Evolutionary conservation across 2,113 vertebrate genomes (phyloP), one percentile per base, ranked within the genome.

Genomic region (Hirundichthys speculiger): DNA sequence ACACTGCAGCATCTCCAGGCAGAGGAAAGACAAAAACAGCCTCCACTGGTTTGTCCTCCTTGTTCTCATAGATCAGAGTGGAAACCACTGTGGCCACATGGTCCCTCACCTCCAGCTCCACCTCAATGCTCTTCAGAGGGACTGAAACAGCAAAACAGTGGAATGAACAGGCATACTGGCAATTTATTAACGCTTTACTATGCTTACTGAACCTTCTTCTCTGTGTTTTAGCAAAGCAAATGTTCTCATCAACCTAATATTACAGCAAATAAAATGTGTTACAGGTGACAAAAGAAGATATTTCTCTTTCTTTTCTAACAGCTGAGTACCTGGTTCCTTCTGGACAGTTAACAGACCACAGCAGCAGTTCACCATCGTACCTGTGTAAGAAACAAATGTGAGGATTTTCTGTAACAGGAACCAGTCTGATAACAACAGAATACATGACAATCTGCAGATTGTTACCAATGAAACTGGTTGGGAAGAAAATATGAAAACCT

Each of bases 1-100:
- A 93, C 20, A 95, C 86, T 13, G 94, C 92, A 41, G 93, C 93
- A 39, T 93, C 93, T 45, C 90, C 91, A 46, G 95, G 93, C 86
- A 95, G 74, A 59, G 94, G 95, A 71, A 96, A 95, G 43, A 95
- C 88, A 71, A 96, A 96, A 52, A 93, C 52, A 1, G 88, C 88
- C 80, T 95, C 94, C 40, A 96, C 14, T 1, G 93, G 85, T 39
- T 78, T 58, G 13, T 88, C 62, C 79, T 94, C 93, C 59, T 92
- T 81, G 77, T 96, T 96, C 74, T 93, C 73, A 25, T 95, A 95
- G 77, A 80, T 85, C 52, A 95, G 91, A 19, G 91, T 66, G 52
- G 64, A 67, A 43, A 67, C 15, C 45, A 68, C 93, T 3, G 90
- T 89, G 7, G 93, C 93, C 61, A 95, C 94, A 57, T 95, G 94